Percentiles rank a stretch among this genome's conserved stretches.
Evolutionary conservation across 2,888 invertebrate genomes (phyloP).

Genomic region (Synergus japonicus): DNA sequence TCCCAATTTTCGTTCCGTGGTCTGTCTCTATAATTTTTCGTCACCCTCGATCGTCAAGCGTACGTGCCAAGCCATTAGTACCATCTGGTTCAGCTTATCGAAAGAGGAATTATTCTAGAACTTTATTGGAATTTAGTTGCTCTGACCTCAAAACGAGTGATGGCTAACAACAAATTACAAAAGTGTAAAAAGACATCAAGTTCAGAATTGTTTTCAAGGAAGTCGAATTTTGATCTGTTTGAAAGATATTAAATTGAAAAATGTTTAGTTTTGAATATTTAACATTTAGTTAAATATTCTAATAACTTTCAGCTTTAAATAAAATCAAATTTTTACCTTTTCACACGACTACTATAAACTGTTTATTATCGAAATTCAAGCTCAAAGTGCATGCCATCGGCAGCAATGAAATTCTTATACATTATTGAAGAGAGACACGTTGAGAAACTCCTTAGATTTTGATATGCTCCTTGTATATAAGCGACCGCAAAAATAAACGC

Average conservation of each 20-base stretch:
- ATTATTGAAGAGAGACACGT: constrained; percentile 27
- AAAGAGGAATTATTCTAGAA: constrained; percentile 13
- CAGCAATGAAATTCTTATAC: constrained; percentile 24
- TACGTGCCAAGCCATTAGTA: constrained; percentile 27
- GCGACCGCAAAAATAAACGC: background rate
- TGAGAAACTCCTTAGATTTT: constrained; percentile 25
- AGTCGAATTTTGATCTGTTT: no score
- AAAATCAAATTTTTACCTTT: no score
- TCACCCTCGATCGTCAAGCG: constrained; percentile 28
- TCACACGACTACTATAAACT: constrained; percentile 8
- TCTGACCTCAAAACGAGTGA: background rate
- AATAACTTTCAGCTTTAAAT: no score
- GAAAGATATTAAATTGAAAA: no score
- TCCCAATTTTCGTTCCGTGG: constrained; percentile 33
- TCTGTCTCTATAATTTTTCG: constrained; percentile 23
- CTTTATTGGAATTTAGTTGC: constrained; percentile 10
- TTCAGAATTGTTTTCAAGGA: no score
- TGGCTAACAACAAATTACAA: background rate
- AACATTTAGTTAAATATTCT: no score
- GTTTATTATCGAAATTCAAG: constrained; percentile 12
- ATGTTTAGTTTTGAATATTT: no score
- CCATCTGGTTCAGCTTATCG: constrained; percentile 30
- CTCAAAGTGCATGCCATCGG: constrained; percentile 7
- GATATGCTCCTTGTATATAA: constrained; percentile 21
- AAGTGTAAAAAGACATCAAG: no score